phyloP scores from a whole-genome alignment of 2,797 vertebrate genomes.

The Odontamblyopus rebecca region DNA sequence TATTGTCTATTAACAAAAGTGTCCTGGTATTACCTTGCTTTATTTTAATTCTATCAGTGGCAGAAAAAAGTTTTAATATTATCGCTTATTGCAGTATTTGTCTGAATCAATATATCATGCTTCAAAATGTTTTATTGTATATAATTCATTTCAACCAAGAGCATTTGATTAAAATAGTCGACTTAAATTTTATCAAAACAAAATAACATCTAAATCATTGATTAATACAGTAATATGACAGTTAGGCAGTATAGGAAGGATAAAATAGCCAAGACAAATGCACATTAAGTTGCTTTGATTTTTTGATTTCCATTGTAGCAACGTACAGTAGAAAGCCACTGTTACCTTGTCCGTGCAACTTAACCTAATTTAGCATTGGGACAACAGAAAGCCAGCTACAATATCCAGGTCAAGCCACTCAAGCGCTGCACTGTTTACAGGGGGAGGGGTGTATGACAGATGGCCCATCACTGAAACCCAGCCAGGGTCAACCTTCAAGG shows the following conservation, averaged over 20 bases:
- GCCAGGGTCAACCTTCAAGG: conserved; percentile 26
- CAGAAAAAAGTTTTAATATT: too few species aligned
- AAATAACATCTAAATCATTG: background rate
- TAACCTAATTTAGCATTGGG: conserved; percentile 55
- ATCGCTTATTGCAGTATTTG: too few species aligned
- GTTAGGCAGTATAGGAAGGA: background rate
- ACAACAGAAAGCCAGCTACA: conserved; percentile 47
- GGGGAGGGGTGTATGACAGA: conserved; percentile 67
- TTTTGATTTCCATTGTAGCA: background rate
- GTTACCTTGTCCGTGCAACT: conserved; percentile 17
- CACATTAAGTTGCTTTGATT: background rate
- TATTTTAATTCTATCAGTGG: too few species aligned
- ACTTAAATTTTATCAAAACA: too few species aligned
- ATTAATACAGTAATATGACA: background rate
- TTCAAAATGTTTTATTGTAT: too few species aligned
- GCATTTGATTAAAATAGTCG: too few species aligned
- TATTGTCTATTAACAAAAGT: too few species aligned
- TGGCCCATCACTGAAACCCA: conserved; percentile 48
- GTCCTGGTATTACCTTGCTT: too few species aligned
- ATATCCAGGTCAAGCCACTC: conserved; percentile 69
- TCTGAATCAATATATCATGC: too few species aligned
- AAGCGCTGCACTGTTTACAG: conserved; percentile 51
- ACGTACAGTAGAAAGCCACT: background rate
- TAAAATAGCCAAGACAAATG: too few species aligned
- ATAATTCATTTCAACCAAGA: too few species aligned